Conservation (phyloP, 2,113 vertebrate species). For the Boulengeromyrus knoepffleri region DNA sequence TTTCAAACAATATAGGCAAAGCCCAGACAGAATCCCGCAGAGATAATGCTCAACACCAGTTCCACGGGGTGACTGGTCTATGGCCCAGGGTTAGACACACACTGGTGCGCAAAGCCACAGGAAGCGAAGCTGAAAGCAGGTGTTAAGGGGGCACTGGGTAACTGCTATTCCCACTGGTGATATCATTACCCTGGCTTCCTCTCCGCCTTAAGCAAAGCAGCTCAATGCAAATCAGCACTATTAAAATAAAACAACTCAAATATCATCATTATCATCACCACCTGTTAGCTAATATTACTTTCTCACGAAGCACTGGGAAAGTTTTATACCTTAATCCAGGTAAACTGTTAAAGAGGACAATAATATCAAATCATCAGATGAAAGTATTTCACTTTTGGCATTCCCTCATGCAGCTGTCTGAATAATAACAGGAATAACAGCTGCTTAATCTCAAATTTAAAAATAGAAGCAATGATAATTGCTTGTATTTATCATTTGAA, state of each 20-base stretch:
- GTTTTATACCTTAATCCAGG: neutral
- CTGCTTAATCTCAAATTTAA: neutral
- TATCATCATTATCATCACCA: neutral
- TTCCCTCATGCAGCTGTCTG: neutral
- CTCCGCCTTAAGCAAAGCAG: neutral
- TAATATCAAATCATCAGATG: neutral
- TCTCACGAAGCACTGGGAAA: neutral
- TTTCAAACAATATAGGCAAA: conserved; percentile 49
- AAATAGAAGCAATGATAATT: neutral
- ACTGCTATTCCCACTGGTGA: neutral
- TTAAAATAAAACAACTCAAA: neutral
- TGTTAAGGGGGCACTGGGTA: neutral
- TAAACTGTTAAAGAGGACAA: neutral
- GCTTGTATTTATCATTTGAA: neutral
- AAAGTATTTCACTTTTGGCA: neutral
- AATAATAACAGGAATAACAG: neutral
- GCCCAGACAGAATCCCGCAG: conserved; percentile 37
- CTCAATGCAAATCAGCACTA: neutral
- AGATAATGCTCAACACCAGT: neutral
- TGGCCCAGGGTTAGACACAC: conserved; percentile 13
- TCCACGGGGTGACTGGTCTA: neutral
- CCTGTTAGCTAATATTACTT: neutral
- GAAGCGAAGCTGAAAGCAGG: neutral
- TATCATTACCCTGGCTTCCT: neutral
- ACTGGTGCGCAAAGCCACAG: conserved; percentile 44